Evolutionary conservation across 2,797 vertebrate species (phyloP).

Genomic region (Mormyrops boulengeri): DNA sequence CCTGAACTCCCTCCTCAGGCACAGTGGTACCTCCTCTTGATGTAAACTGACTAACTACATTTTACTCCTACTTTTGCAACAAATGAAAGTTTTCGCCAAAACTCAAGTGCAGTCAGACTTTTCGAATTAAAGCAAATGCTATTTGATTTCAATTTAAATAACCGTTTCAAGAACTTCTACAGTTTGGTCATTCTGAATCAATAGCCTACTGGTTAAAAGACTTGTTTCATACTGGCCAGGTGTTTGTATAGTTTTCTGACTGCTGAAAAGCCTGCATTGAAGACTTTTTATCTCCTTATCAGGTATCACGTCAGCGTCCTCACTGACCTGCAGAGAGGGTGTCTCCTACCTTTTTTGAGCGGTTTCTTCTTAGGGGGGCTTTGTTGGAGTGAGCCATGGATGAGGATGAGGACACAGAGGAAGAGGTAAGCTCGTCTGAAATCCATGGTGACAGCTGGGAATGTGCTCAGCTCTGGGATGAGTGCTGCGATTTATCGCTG

Average conservation of each 20-base stretch:
- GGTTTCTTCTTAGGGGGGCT: slow-evolving; percentile 44
- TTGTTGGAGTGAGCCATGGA: slow-evolving; percentile 58
- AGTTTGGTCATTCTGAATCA: not conserved
- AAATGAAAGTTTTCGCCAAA: not conserved
- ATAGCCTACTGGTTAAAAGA: not conserved
- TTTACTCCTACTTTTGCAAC: not conserved
- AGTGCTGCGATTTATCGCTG: slow-evolving; percentile 45
- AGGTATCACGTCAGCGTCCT: not conserved
- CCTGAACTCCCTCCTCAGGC: not conserved
- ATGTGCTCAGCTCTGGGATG: slow-evolving; percentile 34
- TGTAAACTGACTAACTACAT: not conserved
- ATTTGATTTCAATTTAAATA: not conserved
- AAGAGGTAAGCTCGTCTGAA: slow-evolving; percentile 59
- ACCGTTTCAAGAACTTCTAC: not conserved
- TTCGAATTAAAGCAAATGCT: not conserved
- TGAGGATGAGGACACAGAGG: slow-evolving; percentile 66
- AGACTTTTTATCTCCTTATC: not conserved
- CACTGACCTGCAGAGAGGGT: not conserved
- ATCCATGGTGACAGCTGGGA: slow-evolving; percentile 60
- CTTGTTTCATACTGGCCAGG: not conserved
- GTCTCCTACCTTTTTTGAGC: slow-evolving; percentile 70
- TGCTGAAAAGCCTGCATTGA: not conserved
- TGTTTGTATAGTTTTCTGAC: not conserved
- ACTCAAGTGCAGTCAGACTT: not conserved
- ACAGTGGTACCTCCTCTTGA: not conserved